Evolutionary conservation across 1,140 invertebrate genomes (phyloP).

Genomic region (Hycleus cichorii): DNA sequence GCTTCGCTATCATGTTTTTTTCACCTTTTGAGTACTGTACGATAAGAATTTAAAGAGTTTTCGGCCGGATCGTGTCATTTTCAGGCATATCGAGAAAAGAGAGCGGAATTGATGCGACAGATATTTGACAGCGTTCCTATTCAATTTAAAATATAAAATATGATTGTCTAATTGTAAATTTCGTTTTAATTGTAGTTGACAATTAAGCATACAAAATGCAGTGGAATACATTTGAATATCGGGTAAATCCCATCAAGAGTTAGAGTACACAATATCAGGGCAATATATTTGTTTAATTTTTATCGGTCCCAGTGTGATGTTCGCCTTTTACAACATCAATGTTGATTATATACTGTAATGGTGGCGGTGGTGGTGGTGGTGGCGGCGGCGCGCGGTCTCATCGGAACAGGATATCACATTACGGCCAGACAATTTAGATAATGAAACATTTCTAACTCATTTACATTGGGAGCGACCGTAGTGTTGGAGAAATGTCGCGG

Average conservation of each 20-base stretch:
- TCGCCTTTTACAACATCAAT: conserved; percentile 2
- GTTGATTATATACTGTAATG: too few relatives aligned
- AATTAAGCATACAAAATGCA: not conserved
- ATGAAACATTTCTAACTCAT: conserved; percentile 34
- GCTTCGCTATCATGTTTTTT: too few relatives aligned
- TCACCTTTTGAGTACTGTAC: too few relatives aligned
- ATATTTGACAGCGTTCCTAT: not conserved
- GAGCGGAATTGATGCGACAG: too few relatives aligned
- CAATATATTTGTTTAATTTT: conserved; percentile 27
- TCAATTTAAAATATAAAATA: not conserved
- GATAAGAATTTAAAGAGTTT: too few relatives aligned
- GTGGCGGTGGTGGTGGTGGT: not conserved
- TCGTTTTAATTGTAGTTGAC: not conserved
- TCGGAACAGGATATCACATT: conserved; percentile 31
- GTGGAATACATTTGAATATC: not conserved
- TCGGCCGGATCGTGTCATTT: too few relatives aligned
- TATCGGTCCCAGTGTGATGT: conserved; percentile 22
- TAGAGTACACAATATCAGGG: conserved; percentile 3
- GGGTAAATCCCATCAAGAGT: not conserved
- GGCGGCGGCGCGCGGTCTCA: conserved; percentile 18
- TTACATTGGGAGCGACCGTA: conserved; percentile 24
- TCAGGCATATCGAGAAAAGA: too few relatives aligned
- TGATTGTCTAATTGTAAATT: not conserved
- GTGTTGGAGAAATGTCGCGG: not conserved
- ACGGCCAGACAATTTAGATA: conserved; percentile 35